phyloP scores from a whole-genome alignment of 2,113 vertebrate genomes.

The Phocoena sinus region DNA sequence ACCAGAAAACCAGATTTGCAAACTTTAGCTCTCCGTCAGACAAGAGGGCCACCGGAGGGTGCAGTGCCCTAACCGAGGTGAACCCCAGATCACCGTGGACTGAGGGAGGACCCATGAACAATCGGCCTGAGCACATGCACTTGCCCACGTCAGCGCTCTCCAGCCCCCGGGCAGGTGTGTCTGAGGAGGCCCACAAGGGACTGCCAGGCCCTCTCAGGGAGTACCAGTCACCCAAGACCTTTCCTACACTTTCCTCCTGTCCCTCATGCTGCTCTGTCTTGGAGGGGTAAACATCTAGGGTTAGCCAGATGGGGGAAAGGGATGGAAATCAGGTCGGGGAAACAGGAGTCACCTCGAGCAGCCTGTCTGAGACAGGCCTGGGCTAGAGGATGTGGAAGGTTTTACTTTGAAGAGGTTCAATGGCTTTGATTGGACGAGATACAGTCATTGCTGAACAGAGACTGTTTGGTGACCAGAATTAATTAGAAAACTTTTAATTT shows the following conservation, averaged over 20 bases:
- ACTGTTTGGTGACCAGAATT: constrained; percentile 51
- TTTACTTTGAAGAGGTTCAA: background rate
- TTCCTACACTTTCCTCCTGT: background rate
- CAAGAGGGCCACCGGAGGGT: background rate
- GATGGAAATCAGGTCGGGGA: background rate
- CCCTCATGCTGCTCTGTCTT: background rate
- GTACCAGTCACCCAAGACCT: background rate
- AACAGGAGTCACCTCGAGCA: background rate
- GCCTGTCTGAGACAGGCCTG: background rate
- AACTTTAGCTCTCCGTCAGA: background rate
- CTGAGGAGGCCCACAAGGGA: background rate
- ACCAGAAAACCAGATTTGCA: background rate
- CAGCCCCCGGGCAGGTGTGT: no score
- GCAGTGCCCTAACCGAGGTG: no score
- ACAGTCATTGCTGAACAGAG: constrained; percentile 12
- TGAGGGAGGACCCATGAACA: background rate
- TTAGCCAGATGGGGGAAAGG: background rate
- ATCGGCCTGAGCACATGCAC: background rate
- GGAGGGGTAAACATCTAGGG: background rate
- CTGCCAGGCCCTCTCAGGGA: background rate
- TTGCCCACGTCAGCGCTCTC: background rate
- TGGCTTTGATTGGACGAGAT: constrained; percentile 29
- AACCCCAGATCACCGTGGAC: background rate
- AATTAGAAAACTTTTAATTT: constrained; percentile 56
- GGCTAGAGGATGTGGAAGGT: background rate